Base-by-base conservation (phyloP, 1,140 invertebrate genomes). In the Brachionus manjavacas region DNA sequence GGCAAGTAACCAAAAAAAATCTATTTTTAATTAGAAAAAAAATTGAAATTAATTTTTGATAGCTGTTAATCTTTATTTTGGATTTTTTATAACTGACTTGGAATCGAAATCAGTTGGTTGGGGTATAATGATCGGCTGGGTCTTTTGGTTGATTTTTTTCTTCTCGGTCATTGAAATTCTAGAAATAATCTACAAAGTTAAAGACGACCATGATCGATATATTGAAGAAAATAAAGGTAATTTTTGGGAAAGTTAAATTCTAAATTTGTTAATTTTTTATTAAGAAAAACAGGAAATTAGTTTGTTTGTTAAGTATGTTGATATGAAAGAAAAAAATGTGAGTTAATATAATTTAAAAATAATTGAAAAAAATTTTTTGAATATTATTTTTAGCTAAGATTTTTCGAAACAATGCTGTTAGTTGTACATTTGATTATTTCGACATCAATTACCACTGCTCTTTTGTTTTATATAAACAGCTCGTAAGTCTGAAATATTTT, bases 61-160 rank as follows among this genome's bases (percentile, higher is more conserved):
- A 81, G 79, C 64, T 52, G 39, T 66, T 12, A 28, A 52, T 39
- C 25, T 81, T 12, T 81, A 31, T 43, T 43, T 81, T 46, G 79
- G 79, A 6, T 64, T 68, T 68, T 68, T 81, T 23, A 81, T 81
- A 4, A 60, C 20, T 64, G 16, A 81, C 20, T 64, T 81, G 23
- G n/a, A 60, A 14, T 60, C 60, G 4, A 43, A 68, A 31, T 20
- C 31, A 20, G 39, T 43, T 46, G 79, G 79, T 14, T 81, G 79
- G 79, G 49, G 79, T 2, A 64, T 81, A 2, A 41, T 81, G 79
- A 46, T 68, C 4, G 79, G 23, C 11, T 81, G 79, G 79, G n/a
- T 23, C 1, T 12, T n/a, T 28, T 81, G 79, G 79, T 20, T 60
- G 2, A 81, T 81, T 12, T 6, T 81, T n/a, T 81, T 81, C 9